phyloP scores from a whole-genome alignment of 2,113 vertebrate genomes.

The Orientallactaga bullata region DNA sequence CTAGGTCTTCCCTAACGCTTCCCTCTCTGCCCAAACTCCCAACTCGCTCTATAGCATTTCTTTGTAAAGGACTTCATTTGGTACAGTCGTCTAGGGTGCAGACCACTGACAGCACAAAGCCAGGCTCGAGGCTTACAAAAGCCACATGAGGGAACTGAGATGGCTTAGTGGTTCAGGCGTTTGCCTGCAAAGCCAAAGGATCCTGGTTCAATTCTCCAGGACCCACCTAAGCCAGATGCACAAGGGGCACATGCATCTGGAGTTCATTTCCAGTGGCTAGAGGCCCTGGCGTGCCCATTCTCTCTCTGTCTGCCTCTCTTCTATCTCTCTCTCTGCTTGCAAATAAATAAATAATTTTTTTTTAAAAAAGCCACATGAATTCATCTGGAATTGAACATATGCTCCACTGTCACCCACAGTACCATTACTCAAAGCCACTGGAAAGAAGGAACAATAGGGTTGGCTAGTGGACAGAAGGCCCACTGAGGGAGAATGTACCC shows the following conservation, averaged over 20 bases:
- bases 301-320: too few species aligned
- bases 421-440: conserved; percentile 7
- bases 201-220: too few species aligned
- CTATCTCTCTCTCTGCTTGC: too few species aligned
- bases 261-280: too few species aligned
- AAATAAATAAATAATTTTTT: too few species aligned
- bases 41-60: background rate
- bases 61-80: background rate
- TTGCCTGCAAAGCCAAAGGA: too few species aligned
- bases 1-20: background rate
- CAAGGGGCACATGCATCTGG: too few species aligned
- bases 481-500: too few species aligned
- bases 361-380: conserved; percentile 6
- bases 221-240: too few species aligned
- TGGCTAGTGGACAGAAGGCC: background rate
- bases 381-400: conserved; percentile 54
- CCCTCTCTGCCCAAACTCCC: background rate
- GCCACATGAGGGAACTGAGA: too few species aligned
- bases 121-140: background rate
- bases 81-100: background rate
- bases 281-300: too few species aligned
- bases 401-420: conserved; percentile 34
- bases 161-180: too few species aligned
- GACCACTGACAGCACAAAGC: background rate
- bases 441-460: conserved; percentile 66